phyloP scores from a whole-genome alignment of 2,888 invertebrate genomes.

The Aphelenchoides bicaudatus region DNA sequence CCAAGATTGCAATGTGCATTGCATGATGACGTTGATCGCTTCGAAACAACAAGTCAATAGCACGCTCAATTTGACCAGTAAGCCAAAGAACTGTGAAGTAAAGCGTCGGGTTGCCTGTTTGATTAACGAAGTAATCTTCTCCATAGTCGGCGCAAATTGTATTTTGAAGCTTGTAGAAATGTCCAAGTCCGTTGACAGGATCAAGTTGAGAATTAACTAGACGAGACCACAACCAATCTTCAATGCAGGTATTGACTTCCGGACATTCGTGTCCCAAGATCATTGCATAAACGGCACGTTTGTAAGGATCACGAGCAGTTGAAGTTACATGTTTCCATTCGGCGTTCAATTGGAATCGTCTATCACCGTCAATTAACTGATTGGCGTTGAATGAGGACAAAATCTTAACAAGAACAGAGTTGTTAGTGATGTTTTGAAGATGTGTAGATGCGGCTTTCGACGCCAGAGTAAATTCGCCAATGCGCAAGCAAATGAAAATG shows the following conservation, averaged over 20 bases:
- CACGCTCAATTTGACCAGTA: constrained; percentile 55
- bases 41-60: constrained; percentile 46
- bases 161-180: constrained; percentile 52
- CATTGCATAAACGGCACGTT: constrained; percentile 48
- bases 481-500: constrained; percentile 33
- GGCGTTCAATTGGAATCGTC: constrained; percentile 46
- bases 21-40: constrained; percentile 39
- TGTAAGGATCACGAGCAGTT: constrained; percentile 44
- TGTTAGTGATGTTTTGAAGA: constrained; percentile 30
- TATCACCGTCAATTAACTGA: constrained; percentile 27
- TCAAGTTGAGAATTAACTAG: constrained; percentile 47
- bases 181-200: constrained; percentile 37
- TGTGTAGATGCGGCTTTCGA: constrained; percentile 29
- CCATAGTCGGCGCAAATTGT: constrained; percentile 53
- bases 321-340: constrained; percentile 54
- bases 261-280: constrained; percentile 48
- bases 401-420: constrained; percentile 28
- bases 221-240: constrained; percentile 58
- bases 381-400: constrained; percentile 1
- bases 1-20: constrained; percentile 52
- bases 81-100: constrained; percentile 55
- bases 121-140: constrained; percentile 54
- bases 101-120: constrained; percentile 41
- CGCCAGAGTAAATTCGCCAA: constrained; percentile 34
- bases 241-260: constrained; percentile 45